These are phyloP conservation scores for Sceloporus tristichus DNA, from an alignment of 2,113 vertebrate species.

Conservation along the genomic window DNA sequence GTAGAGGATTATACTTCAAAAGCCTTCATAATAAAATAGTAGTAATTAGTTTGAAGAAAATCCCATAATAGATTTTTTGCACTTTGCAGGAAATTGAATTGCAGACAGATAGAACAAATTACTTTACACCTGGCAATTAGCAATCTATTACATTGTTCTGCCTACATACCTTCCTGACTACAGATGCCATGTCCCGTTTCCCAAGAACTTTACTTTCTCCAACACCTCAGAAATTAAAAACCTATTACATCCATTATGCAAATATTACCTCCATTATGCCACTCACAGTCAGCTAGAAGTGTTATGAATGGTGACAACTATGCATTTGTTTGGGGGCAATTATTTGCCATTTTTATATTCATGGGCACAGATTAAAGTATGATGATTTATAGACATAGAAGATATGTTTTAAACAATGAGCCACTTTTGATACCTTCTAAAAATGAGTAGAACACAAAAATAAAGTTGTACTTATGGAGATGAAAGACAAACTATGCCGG, in stretches of 20 bases:
- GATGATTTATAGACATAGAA: not conserved
- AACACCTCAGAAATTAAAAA: conserved; percentile 57
- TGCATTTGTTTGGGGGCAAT: not conserved
- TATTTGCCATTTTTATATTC: not conserved
- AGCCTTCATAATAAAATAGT: conserved; percentile 77
- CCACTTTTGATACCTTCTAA: not conserved
- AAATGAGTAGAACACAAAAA: conserved; percentile 2
- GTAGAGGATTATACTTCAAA: conserved; percentile 73
- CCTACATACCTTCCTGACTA: conserved; percentile 63
- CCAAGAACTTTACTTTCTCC: conserved; percentile 68
- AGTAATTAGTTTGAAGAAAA: conserved; percentile 82
- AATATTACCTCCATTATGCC: conserved; percentile 7
- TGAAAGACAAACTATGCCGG: not conserved
- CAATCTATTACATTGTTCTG: conserved; percentile 75
- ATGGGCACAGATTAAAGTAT: conserved; percentile 6
- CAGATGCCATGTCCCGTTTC: conserved; percentile 72
- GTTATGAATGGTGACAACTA: conserved; percentile 19
- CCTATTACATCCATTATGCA: conserved; percentile 22
- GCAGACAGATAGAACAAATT: conserved; percentile 82
- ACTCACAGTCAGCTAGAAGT: not conserved
- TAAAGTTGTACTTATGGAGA: not conserved
- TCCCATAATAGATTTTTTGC: conserved; percentile 71
- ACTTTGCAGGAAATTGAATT: conserved; percentile 76
- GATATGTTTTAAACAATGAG: not conserved
- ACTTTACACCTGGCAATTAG: conserved; percentile 78